phyloP scores from a whole-genome alignment of 2,888 invertebrate genomes.

The Hermaeophaga mercurialis region DNA sequence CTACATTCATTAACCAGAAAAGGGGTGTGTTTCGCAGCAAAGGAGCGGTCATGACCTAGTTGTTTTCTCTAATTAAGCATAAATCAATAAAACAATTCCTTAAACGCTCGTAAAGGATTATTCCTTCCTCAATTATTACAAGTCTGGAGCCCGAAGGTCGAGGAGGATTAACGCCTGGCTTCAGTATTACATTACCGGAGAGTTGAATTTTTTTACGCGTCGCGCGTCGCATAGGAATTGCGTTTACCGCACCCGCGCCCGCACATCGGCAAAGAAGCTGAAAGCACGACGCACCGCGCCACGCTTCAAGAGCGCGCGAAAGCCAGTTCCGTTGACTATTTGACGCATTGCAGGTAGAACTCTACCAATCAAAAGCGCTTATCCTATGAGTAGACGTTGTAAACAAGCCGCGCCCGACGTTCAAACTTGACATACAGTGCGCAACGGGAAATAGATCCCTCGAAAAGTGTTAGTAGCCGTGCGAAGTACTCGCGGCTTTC shows the following conservation, averaged over 20 bases:
- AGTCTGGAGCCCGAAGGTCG: constrained; percentile 8
- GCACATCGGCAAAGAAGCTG: constrained; percentile 48
- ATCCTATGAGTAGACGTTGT: constrained; percentile 65
- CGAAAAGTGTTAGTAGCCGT: not conserved
- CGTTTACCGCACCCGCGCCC: constrained; percentile 54
- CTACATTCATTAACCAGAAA: constrained; percentile 23
- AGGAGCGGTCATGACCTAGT: constrained; percentile 33
- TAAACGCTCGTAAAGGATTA: constrained; percentile 1
- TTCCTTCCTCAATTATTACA: constrained; percentile 1
- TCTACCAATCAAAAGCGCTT: constrained; percentile 75
- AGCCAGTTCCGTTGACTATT: constrained; percentile 56
- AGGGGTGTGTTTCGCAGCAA: constrained; percentile 32
- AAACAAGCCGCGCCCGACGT: constrained; percentile 75
- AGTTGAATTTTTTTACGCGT: constrained; percentile 32
- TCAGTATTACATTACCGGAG: constrained; percentile 31
- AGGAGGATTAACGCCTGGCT: constrained; percentile 28
- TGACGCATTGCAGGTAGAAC: constrained; percentile 89
- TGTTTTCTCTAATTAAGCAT: constrained; percentile 22
- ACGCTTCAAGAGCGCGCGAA: constrained; percentile 51
- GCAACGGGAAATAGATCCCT: constrained; percentile 63
- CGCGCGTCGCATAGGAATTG: constrained; percentile 39
- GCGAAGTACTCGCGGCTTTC: not conserved
- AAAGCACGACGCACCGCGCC: constrained; percentile 49
- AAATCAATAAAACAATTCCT: constrained; percentile 28
- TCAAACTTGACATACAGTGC: constrained; percentile 67